Evolutionary conservation across 2,113 vertebrate genomes (phyloP).

Genomic region (Podarcis muralis): DNA sequence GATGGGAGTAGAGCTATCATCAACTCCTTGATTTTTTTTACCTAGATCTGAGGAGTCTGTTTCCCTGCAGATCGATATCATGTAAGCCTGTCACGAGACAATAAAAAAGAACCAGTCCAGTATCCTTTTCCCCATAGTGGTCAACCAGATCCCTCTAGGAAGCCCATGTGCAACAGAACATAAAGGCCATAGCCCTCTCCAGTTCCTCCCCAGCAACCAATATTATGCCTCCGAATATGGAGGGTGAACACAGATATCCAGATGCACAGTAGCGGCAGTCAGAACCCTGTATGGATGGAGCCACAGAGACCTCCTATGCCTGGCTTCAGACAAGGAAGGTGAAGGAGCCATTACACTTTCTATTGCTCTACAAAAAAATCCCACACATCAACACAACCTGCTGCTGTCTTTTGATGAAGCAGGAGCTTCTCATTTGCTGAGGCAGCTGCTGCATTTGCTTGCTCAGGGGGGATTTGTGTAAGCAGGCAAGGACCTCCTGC

Average conservation of each 20-base stretch:
- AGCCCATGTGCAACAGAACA: background rate
- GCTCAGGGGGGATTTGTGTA: background rate
- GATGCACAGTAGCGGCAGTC: background rate
- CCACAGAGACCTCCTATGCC: background rate
- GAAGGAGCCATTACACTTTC: background rate
- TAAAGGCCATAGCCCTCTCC: background rate
- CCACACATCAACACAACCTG: background rate
- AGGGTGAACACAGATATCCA: background rate
- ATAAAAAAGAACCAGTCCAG: background rate
- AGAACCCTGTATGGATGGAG: background rate
- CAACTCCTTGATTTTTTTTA: background rate
- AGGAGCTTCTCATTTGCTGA: background rate
- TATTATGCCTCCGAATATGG: background rate
- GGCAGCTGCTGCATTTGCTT: background rate
- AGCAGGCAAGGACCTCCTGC: background rate
- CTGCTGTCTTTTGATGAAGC: background rate
- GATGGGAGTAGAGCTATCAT: background rate
- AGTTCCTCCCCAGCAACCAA: background rate
- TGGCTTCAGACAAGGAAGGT: background rate
- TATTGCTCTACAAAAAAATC: too few species aligned
- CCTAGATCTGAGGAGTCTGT: too few species aligned
- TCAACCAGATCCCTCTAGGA: background rate
- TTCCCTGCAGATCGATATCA: background rate
- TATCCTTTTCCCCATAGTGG: background rate
- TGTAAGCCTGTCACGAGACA: background rate